phyloP scores from a whole-genome alignment of 2,888 invertebrate genomes.

The Drosophila robusta region DNA sequence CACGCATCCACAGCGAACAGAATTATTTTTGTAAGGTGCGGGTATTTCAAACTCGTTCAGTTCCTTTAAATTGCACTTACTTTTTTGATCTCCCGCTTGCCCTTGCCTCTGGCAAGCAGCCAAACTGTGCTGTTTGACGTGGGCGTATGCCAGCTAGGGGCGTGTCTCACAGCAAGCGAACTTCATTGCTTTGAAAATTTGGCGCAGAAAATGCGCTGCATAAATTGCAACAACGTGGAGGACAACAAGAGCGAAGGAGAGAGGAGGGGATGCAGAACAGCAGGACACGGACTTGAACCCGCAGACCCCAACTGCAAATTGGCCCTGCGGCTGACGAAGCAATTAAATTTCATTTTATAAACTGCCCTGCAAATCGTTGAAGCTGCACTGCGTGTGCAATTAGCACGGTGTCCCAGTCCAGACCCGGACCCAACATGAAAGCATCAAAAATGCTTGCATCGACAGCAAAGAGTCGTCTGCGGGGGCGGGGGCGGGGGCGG shows the following conservation, averaged over 20 bases:
- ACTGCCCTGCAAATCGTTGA: conserved; percentile 52
- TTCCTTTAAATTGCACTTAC: neutral
- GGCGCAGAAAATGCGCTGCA: conserved; percentile 33
- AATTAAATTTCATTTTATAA: conserved; percentile 77
- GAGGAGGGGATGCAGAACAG: neutral
- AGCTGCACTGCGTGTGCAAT: conserved; percentile 61
- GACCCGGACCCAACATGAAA: conserved; percentile 11
- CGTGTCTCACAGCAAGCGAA: conserved; percentile 23
- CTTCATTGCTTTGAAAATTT: conserved; percentile 39
- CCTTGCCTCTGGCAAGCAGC: conserved; percentile 62
- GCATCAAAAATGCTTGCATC: conserved; percentile 28
- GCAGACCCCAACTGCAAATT: conserved; percentile 57
- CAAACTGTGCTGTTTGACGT: conserved; percentile 68
- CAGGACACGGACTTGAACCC: conserved; percentile 3
- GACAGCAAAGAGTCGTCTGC: conserved; percentile 37
- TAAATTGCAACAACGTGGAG: conserved; percentile 49
- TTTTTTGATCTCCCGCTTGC: conserved; percentile 14
- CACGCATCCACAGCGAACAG: neutral
- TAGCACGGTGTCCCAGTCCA: conserved; percentile 50
- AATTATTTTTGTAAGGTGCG: neutral
- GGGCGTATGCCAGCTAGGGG: conserved; percentile 33
- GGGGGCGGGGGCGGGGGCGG: neutral
- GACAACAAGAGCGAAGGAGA: neutral
- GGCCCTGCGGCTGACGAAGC: conserved; percentile 56
- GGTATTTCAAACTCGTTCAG: conserved; percentile 40